Evolutionary conservation across 2,888 invertebrate species (phyloP), one percentile per base, ranked within the genome.

Genomic region (Thalpophila matura): DNA sequence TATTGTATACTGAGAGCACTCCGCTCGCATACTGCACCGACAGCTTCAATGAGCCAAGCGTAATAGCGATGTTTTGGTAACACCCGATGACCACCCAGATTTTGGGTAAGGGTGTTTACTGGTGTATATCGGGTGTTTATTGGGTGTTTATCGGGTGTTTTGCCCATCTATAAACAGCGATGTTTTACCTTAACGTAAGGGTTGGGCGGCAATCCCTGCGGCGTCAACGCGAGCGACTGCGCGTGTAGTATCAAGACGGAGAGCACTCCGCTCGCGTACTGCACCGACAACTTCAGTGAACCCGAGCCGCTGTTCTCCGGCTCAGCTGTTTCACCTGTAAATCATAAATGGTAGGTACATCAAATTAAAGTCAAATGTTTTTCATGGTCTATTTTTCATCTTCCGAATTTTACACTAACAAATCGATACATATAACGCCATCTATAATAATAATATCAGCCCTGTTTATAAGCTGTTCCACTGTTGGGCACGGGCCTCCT

Each of bases 171-270:
- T n/a, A n/a, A n/a, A n/a, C n/a, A n/a, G n/a, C n/a, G 24, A 24
- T 33, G 1, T 16, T 3, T 65, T 51, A 97, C 98, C 95, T 98
- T 98, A 59, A 98, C 98, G 84, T 98, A 98, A 6, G 98, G 98
- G 76, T 97, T 98, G 9, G 98, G 98, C 85, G 98, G 98, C 85
- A 98, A 96, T 6, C 97, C 97, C 80, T 97, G 97, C 9, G 97
- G 96, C 47, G 98, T 96, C 86, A 96, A 94, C 0, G 98, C 97
- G 70, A 99, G 95, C 74, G 98, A 98, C 87, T 98, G 97, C 5
- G 98, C 99, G 94, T 99, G 99, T 87, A 98, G 97, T 62, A 96
- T 96, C 79, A 95, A 85, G 51, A 95, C 95, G 0, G 93, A 89
- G 1, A 95, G 86, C 43, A 93, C 92, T 20, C 95, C 95, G 74